These are phyloP conservation scores for Drosophila anomalipes DNA, from an alignment of 2,888 invertebrate species.

Conservation along the genomic window DNA sequence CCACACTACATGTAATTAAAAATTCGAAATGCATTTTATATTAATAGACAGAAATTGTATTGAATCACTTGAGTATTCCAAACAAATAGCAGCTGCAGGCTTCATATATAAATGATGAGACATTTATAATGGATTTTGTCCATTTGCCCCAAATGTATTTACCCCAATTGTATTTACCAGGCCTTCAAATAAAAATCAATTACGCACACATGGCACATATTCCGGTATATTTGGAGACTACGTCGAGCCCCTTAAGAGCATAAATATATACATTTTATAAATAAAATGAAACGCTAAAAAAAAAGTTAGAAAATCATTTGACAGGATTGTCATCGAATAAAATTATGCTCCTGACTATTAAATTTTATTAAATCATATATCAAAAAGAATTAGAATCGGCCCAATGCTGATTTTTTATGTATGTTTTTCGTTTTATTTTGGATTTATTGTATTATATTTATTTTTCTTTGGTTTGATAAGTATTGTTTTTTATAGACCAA, in stretches of 20 bases:
- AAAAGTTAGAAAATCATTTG: conserved; percentile 3
- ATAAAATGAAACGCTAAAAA: neutral
- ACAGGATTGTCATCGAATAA: conserved; percentile 6
- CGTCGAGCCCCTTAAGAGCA: conserved; percentile 35
- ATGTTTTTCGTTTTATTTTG: conserved; percentile 7
- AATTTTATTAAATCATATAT: conserved; percentile 72
- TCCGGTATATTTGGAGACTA: conserved; percentile 4
- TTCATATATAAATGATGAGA: conserved; percentile 15
- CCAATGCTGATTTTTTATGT: conserved; percentile 25
- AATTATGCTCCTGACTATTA: conserved; percentile 36
- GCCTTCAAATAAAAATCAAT: conserved; percentile 20
- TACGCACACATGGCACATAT: conserved; percentile 33
- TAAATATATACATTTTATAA: conserved; percentile 33
- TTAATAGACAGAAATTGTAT: neutral
- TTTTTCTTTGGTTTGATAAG: conserved; percentile 10
- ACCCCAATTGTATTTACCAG: conserved; percentile 4
- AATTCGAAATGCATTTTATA: conserved; percentile 4
- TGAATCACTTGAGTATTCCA: conserved; percentile 22
- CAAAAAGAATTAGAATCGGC: conserved; percentile 56
- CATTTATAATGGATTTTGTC: conserved; percentile 22
- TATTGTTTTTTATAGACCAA: conserved; percentile 18
- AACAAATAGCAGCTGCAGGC: conserved; percentile 18
- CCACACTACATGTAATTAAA: neutral
- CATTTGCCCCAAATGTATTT: conserved; percentile 22
- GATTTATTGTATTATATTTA: neutral